Percentiles rank a stretch among this genome's conserved stretches.
phyloP scores from a whole-genome alignment of 2,888 invertebrate genomes.

The Crepidodera aurea region DNA sequence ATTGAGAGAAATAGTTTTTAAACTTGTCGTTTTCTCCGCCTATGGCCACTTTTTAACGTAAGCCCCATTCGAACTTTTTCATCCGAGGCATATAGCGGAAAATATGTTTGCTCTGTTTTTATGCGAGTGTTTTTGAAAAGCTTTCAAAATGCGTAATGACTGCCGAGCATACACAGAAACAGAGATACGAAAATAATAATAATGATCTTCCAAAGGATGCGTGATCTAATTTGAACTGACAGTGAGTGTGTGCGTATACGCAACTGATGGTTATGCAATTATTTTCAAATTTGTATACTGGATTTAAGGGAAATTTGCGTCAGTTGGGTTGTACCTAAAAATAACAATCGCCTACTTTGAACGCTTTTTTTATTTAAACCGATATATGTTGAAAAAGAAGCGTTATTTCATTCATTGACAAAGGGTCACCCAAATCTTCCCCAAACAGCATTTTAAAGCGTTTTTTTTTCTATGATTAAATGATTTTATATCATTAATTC shows the following conservation, averaged over 20 bases:
- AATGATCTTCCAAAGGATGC: conserved; percentile 24
- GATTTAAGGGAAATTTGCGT: background rate
- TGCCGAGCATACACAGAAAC: conserved; percentile 24
- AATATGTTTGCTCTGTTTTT: conserved; percentile 32
- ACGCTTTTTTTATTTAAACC: no score
- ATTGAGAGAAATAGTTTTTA: background rate
- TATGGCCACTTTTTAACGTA: conserved; percentile 15
- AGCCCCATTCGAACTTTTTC: conserved; percentile 21
- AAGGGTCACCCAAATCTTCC: no score
- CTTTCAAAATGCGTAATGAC: conserved; percentile 32
- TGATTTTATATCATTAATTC: no score
- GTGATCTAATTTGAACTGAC: conserved; percentile 25
- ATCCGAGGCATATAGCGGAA: conserved; percentile 21
- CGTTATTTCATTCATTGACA: no score
- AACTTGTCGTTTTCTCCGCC: conserved; percentile 13
- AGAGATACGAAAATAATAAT: conserved; percentile 28
- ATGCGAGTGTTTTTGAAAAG: conserved; percentile 32
- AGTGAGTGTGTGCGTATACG: conserved; percentile 18
- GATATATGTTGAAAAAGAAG: no score
- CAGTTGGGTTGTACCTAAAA: background rate
- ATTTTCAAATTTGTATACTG: background rate
- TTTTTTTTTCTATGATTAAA: no score
- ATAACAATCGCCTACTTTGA: no score
- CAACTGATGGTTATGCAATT: conserved; percentile 4
- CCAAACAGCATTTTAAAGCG: no score